Conservation (phyloP, 2,888 invertebrate species). For the Drosophila pseudotalamancana region DNA sequence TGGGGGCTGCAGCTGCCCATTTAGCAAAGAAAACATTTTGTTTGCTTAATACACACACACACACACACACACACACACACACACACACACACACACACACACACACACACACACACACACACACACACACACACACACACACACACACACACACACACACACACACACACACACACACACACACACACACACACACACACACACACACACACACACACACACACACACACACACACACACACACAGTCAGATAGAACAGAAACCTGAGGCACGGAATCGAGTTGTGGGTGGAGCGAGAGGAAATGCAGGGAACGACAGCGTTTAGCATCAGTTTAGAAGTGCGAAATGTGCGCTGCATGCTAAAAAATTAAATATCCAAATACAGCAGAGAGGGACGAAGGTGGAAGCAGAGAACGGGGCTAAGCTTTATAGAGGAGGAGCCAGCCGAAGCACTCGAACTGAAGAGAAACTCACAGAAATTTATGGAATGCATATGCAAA, state of each 20-base stretch:
- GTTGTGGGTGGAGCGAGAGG: not conserved
- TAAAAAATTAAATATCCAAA: constrained; percentile 78
- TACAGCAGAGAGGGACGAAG: constrained; percentile 28
- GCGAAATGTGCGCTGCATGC: constrained; percentile 71
- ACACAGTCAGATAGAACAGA: constrained; percentile 1
- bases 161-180: not conserved
- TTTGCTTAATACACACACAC: constrained; percentile 58
- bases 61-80: not conserved
- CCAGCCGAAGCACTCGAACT: constrained; percentile 57
- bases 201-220: constrained; percentile 27
- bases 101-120: not conserved
- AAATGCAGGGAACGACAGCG: constrained; percentile 30
- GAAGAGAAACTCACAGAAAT: constrained; percentile 35
- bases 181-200: too few species aligned
- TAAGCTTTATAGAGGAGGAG: constrained; percentile 23
- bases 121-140: not conserved
- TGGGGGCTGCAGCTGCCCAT: constrained; percentile 27
- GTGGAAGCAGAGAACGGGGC: not conserved
- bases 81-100: not conserved
- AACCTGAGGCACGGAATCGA: not conserved
- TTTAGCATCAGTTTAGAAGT: constrained; percentile 71
- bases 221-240: not conserved
- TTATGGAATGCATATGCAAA: constrained; percentile 42
- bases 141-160: not conserved
- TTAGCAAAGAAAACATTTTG: constrained; percentile 65